A percentile compares a stretch with the other conserved stretches of the same genome.
Evolutionary conservation across 2,797 vertebrate genomes (phyloP).

Genomic region (Cryptoprocta ferox): DNA sequence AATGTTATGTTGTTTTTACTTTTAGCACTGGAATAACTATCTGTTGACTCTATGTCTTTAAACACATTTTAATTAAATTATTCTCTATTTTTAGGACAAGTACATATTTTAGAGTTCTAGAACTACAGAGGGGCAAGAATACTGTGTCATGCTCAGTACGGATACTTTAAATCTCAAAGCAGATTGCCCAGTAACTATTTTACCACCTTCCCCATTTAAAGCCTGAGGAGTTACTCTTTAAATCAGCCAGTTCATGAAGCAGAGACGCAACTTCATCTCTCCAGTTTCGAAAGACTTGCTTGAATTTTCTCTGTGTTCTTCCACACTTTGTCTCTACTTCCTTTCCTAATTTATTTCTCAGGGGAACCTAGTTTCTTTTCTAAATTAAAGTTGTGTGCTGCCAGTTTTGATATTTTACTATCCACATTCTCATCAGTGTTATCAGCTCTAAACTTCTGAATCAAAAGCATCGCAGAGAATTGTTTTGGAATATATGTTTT

Average conservation of each 20-base stretch:
- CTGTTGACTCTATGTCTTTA: not conserved
- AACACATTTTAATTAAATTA: not conserved
- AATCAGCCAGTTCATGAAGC: conserved; percentile 65
- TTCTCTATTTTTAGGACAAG: not conserved
- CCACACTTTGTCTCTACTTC: conserved; percentile 47
- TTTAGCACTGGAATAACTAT: not conserved
- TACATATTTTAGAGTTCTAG: not conserved
- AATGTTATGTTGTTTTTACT: not conserved
- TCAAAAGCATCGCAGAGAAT: conserved; percentile 55
- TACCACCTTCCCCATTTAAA: not conserved
- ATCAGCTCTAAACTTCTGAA: conserved; percentile 64
- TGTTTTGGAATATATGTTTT: conserved; percentile 63
- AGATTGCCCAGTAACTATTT: not conserved
- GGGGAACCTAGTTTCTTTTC: conserved; percentile 62
- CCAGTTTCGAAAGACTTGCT: conserved; percentile 23
- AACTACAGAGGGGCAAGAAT: not conserved
- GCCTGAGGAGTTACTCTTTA: not conserved
- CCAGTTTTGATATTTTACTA: conserved; percentile 72
- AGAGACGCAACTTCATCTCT: not conserved
- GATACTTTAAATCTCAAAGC: conserved; percentile 39
- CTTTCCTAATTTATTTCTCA: conserved; percentile 44
- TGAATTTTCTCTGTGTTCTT: conserved; percentile 39
- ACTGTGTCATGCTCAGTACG: not conserved
- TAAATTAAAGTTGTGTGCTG: conserved; percentile 71
- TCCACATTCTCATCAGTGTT: conserved; percentile 68